Evolutionary conservation across 2,888 invertebrate genomes (phyloP).

Genomic region (Drosophila testacea): DNA sequence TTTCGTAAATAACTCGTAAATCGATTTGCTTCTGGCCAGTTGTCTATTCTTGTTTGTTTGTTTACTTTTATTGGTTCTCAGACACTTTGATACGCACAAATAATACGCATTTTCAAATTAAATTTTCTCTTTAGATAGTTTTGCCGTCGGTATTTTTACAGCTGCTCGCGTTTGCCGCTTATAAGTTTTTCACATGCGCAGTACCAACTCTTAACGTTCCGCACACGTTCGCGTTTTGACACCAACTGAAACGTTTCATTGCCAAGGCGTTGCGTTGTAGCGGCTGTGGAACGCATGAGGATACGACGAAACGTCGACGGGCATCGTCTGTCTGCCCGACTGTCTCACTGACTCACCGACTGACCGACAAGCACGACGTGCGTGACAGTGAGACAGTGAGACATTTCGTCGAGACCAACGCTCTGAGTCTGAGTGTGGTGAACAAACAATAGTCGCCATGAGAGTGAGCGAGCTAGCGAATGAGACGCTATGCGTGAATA

Average conservation of each 20-base stretch:
- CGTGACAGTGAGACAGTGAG: slow-evolving; percentile 54
- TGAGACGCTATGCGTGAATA: slow-evolving; percentile 29
- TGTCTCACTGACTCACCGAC: slow-evolving; percentile 14
- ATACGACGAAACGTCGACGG: slow-evolving; percentile 42
- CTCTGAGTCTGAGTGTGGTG: slow-evolving; percentile 61
- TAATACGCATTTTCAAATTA: slow-evolving; percentile 15
- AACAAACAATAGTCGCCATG: slow-evolving; percentile 49
- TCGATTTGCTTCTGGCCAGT: slow-evolving; percentile 14
- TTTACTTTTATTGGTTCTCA: slow-evolving; percentile 48
- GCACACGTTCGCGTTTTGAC: slow-evolving; percentile 40
- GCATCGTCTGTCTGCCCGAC: slow-evolving; percentile 12
- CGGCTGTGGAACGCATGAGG: slow-evolving; percentile 47
- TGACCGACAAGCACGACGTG: not conserved
- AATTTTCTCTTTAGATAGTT: slow-evolving; percentile 30
- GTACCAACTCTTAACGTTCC: slow-evolving; percentile 1
- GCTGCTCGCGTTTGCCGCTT: slow-evolving; percentile 44
- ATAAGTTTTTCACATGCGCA: not conserved
- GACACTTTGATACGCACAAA: slow-evolving; percentile 53
- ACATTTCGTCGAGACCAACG: slow-evolving; percentile 55
- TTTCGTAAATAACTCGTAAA: slow-evolving; percentile 11
- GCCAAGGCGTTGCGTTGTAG: slow-evolving; percentile 52
- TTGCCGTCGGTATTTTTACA: slow-evolving; percentile 69
- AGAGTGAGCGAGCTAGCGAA: slow-evolving; percentile 29
- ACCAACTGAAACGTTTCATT: slow-evolving; percentile 62
- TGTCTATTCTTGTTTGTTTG: slow-evolving; percentile 51